These are phyloP conservation scores for Clarias laeviceps DNA, from an alignment of 2,797 vertebrate species.

Conservation along the genomic window DNA sequence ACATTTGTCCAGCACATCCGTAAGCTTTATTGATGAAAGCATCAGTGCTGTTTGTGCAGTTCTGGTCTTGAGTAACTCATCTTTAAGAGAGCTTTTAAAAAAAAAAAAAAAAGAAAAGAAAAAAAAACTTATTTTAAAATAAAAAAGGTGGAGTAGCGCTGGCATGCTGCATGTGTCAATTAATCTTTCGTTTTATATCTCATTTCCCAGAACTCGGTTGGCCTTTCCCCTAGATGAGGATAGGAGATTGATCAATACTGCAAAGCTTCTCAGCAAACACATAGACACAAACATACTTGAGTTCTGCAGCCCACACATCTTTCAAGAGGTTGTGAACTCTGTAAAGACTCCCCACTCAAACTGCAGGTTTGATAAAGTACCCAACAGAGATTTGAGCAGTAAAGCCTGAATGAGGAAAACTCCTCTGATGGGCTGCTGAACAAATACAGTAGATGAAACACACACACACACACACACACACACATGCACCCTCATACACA, in stretches of 20 bases:
- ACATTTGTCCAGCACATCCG: constrained; percentile 39
- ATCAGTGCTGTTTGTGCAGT: constrained; percentile 14
- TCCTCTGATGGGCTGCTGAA: constrained; percentile 27
- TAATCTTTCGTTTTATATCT: constrained; percentile 52
- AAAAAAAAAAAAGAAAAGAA: not conserved
- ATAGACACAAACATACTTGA: constrained; percentile 39
- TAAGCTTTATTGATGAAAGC: constrained; percentile 42
- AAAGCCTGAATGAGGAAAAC: constrained; percentile 43
- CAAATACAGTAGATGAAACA: constrained; percentile 10
- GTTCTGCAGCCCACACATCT: constrained; percentile 46
- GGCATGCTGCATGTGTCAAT: constrained; percentile 14
- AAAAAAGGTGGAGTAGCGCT: not conserved
- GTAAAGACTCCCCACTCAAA: constrained; percentile 46
- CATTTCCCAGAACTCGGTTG: constrained; percentile 45
- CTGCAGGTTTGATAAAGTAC: constrained; percentile 55
- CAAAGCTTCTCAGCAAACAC: constrained; percentile 49
- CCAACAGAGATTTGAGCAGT: constrained; percentile 45
- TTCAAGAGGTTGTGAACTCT: constrained; percentile 55
- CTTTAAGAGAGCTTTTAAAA: constrained; percentile 16
- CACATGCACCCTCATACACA: not conserved
- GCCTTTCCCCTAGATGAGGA: constrained; percentile 48
- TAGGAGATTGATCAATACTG: constrained; percentile 52
- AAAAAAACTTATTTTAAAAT: not conserved
- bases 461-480: constrained; percentile 4
- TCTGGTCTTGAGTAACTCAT: constrained; percentile 13